Conservation (phyloP, 2,113 vertebrate species). For the Cavia aperea region DNA sequence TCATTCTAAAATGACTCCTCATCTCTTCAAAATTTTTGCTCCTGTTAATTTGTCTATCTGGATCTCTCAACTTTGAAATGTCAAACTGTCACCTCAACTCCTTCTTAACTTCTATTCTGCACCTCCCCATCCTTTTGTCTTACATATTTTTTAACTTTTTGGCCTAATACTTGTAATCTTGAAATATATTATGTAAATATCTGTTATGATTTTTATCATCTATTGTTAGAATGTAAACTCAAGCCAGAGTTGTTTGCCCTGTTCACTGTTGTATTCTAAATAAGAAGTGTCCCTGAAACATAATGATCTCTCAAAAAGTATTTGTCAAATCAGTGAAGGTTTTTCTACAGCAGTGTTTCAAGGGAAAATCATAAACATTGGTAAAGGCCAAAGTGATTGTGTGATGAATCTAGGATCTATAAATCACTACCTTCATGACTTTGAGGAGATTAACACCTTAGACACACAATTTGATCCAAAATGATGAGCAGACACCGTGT, state of each 20-base stretch:
- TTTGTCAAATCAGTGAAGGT: not conserved
- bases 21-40: not conserved
- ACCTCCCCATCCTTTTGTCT: not conserved
- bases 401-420: not conserved
- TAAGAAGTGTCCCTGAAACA: not conserved
- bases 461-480: conserved; percentile 1
- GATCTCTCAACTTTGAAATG: not conserved
- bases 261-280: not conserved
- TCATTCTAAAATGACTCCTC: not conserved
- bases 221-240: not conserved
- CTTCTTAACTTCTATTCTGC: not conserved
- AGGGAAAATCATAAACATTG: not conserved
- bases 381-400: not conserved
- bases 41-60: not conserved
- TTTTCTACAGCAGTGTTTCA: not conserved
- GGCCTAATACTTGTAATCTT: not conserved
- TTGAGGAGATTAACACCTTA: not conserved
- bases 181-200: not conserved
- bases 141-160: not conserved
- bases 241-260: not conserved
- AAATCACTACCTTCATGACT: not conserved
- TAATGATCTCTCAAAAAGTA: not conserved
- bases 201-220: not conserved
- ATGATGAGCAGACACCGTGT: not conserved
- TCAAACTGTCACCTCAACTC: accelerated